phyloP scores from a whole-genome alignment of 2,113 vertebrate species.

The Pomatorhinus ruficollis region DNA sequence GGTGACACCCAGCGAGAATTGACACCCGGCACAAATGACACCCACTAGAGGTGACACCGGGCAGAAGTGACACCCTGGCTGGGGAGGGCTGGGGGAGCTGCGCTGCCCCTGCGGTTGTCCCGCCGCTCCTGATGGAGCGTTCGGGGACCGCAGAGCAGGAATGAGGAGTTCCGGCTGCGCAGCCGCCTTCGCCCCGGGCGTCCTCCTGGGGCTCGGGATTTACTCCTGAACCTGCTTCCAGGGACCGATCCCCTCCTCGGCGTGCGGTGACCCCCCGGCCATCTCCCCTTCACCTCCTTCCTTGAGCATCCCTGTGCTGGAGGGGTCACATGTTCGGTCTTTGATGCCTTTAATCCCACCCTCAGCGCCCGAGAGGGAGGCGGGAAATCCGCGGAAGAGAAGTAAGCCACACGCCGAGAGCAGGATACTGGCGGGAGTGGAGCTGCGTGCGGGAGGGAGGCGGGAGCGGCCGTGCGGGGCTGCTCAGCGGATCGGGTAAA shows the following conservation, averaged over 20 bases:
- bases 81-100: too few relatives aligned
- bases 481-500: background rate
- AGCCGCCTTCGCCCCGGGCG: background rate
- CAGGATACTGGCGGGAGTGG: background rate
- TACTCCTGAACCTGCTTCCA: too few relatives aligned
- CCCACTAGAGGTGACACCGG: too few relatives aligned
- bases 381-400: background rate
- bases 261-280: too few relatives aligned
- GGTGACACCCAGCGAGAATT: background rate
- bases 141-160: background rate
- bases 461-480: background rate
- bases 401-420: background rate
- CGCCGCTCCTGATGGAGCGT: rapidly evolving
- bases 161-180: background rate
- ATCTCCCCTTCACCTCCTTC: background rate
- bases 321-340: background rate
- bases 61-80: too few relatives aligned
- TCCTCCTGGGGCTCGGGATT: background rate
- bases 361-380: background rate
- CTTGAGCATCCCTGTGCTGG: background rate
- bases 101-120: too few relatives aligned
- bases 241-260: rapidly evolving
- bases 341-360: slow-evolving; percentile 36
- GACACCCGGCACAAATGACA: background rate
- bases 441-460: background rate